Evolutionary conservation across 2,888 invertebrate genomes (phyloP).

Genomic region (Chrysina gloriosa): DNA sequence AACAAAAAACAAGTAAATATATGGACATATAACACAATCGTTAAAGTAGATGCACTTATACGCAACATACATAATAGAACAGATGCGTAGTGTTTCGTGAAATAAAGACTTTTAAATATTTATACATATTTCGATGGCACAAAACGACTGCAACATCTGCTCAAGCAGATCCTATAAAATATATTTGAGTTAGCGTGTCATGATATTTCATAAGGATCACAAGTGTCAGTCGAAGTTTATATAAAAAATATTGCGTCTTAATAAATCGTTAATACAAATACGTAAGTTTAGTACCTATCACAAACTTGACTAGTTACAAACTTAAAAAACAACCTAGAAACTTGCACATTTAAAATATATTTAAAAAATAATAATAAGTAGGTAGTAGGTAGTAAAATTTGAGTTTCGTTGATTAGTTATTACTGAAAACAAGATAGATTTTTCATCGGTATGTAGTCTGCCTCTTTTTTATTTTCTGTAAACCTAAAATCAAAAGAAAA

Average conservation of each 20-base stretch:
- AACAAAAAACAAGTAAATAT: neutral
- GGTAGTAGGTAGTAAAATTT: neutral
- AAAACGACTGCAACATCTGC: slow-evolving; percentile 41
- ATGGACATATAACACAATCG: too few relatives aligned
- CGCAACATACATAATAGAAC: neutral
- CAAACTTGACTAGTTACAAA: slow-evolving; percentile 26
- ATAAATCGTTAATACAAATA: slow-evolving; percentile 3
- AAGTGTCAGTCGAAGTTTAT: slow-evolving; percentile 12
- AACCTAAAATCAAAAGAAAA: slow-evolving; percentile 59
- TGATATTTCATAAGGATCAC: slow-evolving; percentile 49
- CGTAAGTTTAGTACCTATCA: slow-evolving; percentile 1
- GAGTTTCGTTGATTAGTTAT: slow-evolving; percentile 1
- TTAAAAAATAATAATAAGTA: slow-evolving; percentile 15
- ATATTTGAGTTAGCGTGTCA: slow-evolving; percentile 46
- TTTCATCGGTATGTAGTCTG: slow-evolving; percentile 65
- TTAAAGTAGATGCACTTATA: neutral
- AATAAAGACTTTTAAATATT: neutral
- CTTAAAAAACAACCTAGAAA: slow-evolving; percentile 2
- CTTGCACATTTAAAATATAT: neutral
- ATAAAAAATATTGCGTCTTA: neutral
- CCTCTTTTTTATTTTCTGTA: slow-evolving; percentile 60
- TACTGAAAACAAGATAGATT: slow-evolving; percentile 60
- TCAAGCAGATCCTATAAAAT: slow-evolving; percentile 49
- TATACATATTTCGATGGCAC: neutral
- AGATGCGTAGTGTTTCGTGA: slow-evolving; percentile 32